phyloP scores from a whole-genome alignment of 2,888 invertebrate species.

The Neoascia interrupta region DNA sequence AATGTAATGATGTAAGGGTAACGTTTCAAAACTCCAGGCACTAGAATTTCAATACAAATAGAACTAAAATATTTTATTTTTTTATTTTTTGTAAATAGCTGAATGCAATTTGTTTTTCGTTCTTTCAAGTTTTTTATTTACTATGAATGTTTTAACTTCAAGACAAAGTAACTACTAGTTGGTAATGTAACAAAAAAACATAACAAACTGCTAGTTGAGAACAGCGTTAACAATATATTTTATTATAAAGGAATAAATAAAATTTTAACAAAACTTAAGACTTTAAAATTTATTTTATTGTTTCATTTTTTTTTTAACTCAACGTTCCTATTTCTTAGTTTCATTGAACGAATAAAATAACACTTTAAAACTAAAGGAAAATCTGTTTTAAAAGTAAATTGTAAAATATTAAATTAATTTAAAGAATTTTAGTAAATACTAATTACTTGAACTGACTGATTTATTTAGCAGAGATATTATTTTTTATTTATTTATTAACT shows the following conservation, averaged over 20 bases:
- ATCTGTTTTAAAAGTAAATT: slow-evolving; percentile 38
- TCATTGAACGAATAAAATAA: slow-evolving; percentile 22
- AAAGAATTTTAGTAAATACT: slow-evolving; percentile 53
- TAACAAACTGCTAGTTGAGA: slow-evolving; percentile 49
- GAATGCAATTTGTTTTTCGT: slow-evolving; percentile 69
- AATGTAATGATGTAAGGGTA: slow-evolving; percentile 51
- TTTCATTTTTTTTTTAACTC: slow-evolving; percentile 3
- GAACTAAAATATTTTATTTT: slow-evolving; percentile 39
- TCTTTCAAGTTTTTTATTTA: slow-evolving; percentile 23
- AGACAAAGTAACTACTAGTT: slow-evolving; percentile 55
- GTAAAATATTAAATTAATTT: slow-evolving; percentile 49
- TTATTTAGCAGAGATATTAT: slow-evolving; percentile 34
- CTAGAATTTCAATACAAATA: slow-evolving; percentile 26
- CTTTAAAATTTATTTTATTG: not conserved
- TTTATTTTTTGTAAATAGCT: too few relatives aligned
- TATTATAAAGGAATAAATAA: slow-evolving; percentile 34
- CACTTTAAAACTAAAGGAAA: slow-evolving; percentile 23
- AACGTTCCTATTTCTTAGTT: not conserved
- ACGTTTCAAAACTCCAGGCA: slow-evolving; percentile 57
- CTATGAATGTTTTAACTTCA: slow-evolving; percentile 55
- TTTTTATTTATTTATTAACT: slow-evolving; percentile 61
- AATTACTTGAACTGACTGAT: slow-evolving; percentile 14
- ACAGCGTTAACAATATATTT: slow-evolving; percentile 68
- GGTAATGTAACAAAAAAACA: not conserved
- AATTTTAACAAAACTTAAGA: slow-evolving; percentile 5